Conservation (phyloP, 1,140 invertebrate genomes). For the Mesaphorura yosii region DNA sequence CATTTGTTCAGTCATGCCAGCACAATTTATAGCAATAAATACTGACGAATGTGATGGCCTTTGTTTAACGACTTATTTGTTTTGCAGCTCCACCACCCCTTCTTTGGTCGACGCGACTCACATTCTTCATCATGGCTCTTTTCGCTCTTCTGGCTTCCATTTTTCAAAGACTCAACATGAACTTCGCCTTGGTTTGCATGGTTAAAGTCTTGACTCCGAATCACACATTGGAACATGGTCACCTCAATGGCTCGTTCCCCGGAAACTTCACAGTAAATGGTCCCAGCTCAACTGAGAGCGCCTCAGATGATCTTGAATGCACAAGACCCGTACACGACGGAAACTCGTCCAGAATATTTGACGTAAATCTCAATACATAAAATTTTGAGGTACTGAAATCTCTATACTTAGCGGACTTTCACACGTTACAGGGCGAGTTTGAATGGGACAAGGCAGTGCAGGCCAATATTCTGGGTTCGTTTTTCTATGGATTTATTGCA, state of each 20-base stretch:
- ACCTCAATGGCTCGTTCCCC: not conserved
- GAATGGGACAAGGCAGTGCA: conserved; percentile 36
- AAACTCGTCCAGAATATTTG: not conserved
- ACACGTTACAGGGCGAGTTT: conserved; percentile 31
- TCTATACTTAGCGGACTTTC: not conserved
- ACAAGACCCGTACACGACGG: not conserved
- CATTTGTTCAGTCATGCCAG: no score
- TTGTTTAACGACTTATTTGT: not conserved
- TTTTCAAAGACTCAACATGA: conserved; percentile 31
- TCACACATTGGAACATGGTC: not conserved
- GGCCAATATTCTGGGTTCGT: conserved; percentile 37
- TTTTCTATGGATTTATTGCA: conserved; percentile 39
- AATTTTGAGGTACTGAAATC: not conserved
- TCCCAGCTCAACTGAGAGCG: not conserved
- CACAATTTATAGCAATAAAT: not conserved
- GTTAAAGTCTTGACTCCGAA: conserved; percentile 19
- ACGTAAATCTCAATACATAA: conserved; percentile 8
- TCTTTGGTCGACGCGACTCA: conserved; percentile 24
- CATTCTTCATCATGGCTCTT: conserved; percentile 25
- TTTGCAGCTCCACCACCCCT: conserved; percentile 16
- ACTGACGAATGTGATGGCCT: not conserved
- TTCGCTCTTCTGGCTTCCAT: conserved; percentile 27
- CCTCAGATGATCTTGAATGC: not conserved
- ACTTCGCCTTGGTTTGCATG: conserved; percentile 35
- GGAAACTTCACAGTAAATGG: not conserved